These are phyloP conservation scores for Dendrolimus punctatus DNA, from an alignment of 1,140 invertebrate species.

Conservation along the genomic window DNA sequence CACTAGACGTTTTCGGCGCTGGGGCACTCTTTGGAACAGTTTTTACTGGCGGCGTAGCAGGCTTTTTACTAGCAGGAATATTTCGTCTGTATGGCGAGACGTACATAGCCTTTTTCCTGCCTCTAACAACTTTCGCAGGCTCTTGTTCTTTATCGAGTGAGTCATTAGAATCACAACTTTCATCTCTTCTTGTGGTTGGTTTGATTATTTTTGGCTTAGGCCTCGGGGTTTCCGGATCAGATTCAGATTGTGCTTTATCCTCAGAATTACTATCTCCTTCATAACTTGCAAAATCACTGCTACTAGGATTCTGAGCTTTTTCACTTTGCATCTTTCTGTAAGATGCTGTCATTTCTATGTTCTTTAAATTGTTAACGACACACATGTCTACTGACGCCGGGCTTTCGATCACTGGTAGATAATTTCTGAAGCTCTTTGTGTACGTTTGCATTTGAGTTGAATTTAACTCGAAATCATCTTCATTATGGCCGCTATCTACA, in stretches of 20 bases:
- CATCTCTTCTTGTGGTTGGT: slow-evolving; percentile 51
- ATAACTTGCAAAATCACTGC: slow-evolving; percentile 50
- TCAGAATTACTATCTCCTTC: slow-evolving; percentile 73
- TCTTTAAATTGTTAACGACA: slow-evolving; percentile 64
- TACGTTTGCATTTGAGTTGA: slow-evolving; percentile 65
- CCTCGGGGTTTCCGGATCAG: slow-evolving; percentile 48
- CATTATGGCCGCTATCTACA: slow-evolving; percentile 75
- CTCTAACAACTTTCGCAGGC: slow-evolving; percentile 79
- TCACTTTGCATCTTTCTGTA: slow-evolving; percentile 28
- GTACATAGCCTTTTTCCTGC: slow-evolving; percentile 82
- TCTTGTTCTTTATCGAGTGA: slow-evolving; percentile 50
- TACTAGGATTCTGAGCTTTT: slow-evolving; percentile 46
- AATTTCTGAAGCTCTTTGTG: slow-evolving; percentile 61
- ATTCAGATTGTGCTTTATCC: slow-evolving; percentile 56
- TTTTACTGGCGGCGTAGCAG: slow-evolving; percentile 23
- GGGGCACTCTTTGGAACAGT: slow-evolving; percentile 24
- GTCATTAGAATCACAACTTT: slow-evolving; percentile 57
- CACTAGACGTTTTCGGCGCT: slow-evolving; percentile 26
- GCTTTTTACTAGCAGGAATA: slow-evolving; percentile 36
- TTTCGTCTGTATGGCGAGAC: slow-evolving; percentile 73
- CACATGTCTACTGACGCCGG: slow-evolving; percentile 62
- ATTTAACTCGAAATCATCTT: slow-evolving; percentile 69
- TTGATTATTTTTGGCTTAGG: slow-evolving; percentile 76
- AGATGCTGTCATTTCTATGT: slow-evolving; percentile 70
- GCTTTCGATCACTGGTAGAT: slow-evolving; percentile 61